A percentile compares a stretch with the other conserved stretches of the same genome.
Conservation (phyloP, 2,888 invertebrate species). For the Cantharis rustica region DNA sequence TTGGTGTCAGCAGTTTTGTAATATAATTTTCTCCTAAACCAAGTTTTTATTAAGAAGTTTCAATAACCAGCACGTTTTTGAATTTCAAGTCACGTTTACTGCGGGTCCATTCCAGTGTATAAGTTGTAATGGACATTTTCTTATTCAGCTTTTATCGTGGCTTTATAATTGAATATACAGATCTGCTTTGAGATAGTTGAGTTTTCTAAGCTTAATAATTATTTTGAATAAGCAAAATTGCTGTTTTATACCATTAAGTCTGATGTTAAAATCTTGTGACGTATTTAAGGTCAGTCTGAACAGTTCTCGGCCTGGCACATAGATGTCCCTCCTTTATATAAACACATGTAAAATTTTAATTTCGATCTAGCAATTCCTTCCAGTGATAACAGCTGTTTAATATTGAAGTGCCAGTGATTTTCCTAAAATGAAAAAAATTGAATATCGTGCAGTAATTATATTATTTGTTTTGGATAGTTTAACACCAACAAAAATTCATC, state of each 20-base stretch:
- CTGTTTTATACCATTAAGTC: neutral
- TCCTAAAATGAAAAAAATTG: no score
- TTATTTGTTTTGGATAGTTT: no score
- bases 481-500: no score
- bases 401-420: no score
- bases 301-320: no score
- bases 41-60: constrained; percentile 9
- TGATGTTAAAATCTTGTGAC: no score
- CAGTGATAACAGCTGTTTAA: no score
- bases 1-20: constrained; percentile 9
- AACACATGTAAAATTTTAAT: no score
- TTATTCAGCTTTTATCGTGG: neutral
- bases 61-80: neutral
- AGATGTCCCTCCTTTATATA: no score
- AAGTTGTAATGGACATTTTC: neutral
- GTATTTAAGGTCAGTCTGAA: no score
- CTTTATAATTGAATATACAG: neutral
- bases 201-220: neutral
- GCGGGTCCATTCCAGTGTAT: neutral
- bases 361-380: no score
- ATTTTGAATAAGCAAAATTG: neutral
- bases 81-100: constrained; percentile 8
- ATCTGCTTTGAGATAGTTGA: neutral
- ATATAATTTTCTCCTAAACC: constrained; percentile 3
- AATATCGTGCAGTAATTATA: no score